Evolutionary conservation across 2,888 invertebrate genomes (phyloP).

Genomic region (Pachliopta kotzebuea): DNA sequence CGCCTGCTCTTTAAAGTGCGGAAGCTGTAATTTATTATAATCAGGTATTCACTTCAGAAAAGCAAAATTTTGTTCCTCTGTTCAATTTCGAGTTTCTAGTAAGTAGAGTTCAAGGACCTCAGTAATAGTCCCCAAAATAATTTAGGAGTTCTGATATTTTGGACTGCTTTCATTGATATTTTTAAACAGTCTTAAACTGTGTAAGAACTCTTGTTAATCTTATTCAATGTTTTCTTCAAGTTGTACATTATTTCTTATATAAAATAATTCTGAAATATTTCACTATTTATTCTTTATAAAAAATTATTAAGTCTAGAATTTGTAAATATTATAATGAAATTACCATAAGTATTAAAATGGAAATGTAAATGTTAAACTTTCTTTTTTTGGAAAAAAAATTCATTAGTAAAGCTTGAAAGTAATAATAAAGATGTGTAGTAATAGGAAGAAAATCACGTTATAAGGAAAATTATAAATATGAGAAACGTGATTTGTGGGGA

Average conservation of each 20-base stretch:
- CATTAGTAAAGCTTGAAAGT: no score
- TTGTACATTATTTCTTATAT: conserved; percentile 7
- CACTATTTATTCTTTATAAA: no score
- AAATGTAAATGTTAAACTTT: no score
- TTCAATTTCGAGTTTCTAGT: conserved; percentile 20
- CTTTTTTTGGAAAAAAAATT: no score
- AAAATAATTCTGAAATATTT: no score
- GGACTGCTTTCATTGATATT: conserved; percentile 21
- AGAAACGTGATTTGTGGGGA: no score
- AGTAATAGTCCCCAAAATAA: conserved; percentile 22
- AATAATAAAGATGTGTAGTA: no score
- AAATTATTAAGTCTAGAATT: no score
- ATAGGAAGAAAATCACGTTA: no score
- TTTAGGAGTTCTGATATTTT: conserved; percentile 29
- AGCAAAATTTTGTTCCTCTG: conserved; percentile 29
- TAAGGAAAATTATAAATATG: no score
- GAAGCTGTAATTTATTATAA: conserved; percentile 24
- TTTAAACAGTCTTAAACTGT: conserved; percentile 19
- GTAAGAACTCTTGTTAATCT: conserved; percentile 16
- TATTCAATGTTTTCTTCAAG: conserved; percentile 20
- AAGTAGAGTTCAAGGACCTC: conserved; percentile 24
- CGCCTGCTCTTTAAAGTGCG: conserved; percentile 1
- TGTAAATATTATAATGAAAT: no score
- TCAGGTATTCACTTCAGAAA: conserved; percentile 20
- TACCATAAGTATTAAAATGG: no score